Evolutionary conservation across 2,113 vertebrate species (phyloP).

Genomic region (Arizona elegans): DNA sequence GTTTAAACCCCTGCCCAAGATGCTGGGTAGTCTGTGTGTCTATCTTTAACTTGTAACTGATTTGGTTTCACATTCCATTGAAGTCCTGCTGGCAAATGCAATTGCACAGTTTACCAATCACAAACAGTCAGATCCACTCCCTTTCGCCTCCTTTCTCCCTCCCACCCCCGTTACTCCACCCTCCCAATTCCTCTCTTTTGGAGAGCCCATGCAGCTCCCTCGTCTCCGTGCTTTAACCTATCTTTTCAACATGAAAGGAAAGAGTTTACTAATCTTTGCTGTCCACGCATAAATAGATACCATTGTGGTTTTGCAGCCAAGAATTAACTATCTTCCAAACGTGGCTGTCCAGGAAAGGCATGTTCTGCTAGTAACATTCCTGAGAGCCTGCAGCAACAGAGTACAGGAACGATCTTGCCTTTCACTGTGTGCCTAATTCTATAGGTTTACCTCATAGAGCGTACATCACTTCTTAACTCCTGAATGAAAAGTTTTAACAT

Average conservation of each 20-base stretch:
- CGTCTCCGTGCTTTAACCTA: slow-evolving; percentile 61
- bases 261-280: slow-evolving; percentile 54
- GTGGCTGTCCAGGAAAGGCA: slow-evolving; percentile 62
- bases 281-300: slow-evolving; percentile 32
- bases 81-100: slow-evolving; percentile 81
- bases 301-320: slow-evolving; percentile 10
- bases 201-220: slow-evolving; percentile 60
- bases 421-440: slow-evolving; percentile 9
- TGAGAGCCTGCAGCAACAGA: slow-evolving; percentile 49
- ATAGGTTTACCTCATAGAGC: slow-evolving; percentile 10
- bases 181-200: slow-evolving; percentile 32
- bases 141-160: slow-evolving; percentile 43
- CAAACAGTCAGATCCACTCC: slow-evolving; percentile 65
- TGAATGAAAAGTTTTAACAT: neutral
- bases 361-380: slow-evolving; percentile 65
- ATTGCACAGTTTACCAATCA: slow-evolving; percentile 78
- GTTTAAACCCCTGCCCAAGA: slow-evolving; percentile 79
- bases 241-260: slow-evolving; percentile 55
- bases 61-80: slow-evolving; percentile 91
- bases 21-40: slow-evolving; percentile 77
- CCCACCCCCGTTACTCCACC: neutral
- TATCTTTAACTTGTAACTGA: slow-evolving; percentile 98
- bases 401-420: slow-evolving; percentile 49
- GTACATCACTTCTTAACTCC: too few species aligned
- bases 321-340: slow-evolving; percentile 64